Evolutionary conservation across 2,797 vertebrate genomes (phyloP).

Genomic region (Hephaestus fuliginosus): DNA sequence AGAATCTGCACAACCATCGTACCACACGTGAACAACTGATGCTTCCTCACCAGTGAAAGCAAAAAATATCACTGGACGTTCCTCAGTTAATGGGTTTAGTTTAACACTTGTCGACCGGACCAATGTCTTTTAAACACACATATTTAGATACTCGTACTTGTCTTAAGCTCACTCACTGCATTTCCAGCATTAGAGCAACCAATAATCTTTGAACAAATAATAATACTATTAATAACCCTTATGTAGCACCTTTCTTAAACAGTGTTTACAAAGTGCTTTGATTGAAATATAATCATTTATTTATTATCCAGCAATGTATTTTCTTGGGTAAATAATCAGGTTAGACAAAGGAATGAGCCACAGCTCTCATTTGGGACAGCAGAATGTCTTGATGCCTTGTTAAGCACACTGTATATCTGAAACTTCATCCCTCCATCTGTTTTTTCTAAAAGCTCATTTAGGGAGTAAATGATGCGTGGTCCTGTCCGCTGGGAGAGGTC

Average conservation of each 20-base stretch:
- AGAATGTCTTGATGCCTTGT: constrained; percentile 77
- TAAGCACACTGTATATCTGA: constrained; percentile 65
- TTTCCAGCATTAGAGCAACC: constrained; percentile 58
- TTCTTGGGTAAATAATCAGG: constrained; percentile 68
- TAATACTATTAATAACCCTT: constrained; percentile 45
- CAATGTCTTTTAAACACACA: constrained; percentile 32
- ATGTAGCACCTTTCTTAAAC: constrained; percentile 69
- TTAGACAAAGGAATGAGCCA: constrained; percentile 70
- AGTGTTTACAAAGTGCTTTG: constrained; percentile 77
- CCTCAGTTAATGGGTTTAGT: neutral
- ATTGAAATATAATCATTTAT: constrained; percentile 54
- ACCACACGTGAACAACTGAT: neutral
- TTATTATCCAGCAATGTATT: constrained; percentile 51
- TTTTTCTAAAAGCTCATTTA: constrained; percentile 55
- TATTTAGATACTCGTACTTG: constrained; percentile 42
- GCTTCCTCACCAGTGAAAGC: neutral
- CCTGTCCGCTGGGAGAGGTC: constrained; percentile 6
- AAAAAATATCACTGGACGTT: neutral
- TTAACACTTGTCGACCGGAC: constrained; percentile 31
- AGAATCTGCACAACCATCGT: neutral
- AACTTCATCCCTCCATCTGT: constrained; percentile 33
- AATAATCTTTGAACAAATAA: constrained; percentile 58
- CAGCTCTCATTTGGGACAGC: constrained; percentile 52
- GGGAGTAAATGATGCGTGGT: neutral
- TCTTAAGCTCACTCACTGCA: constrained; percentile 50